Conservation (phyloP, 2,113 vertebrate genomes). For the Polyodon spathula region DNA sequence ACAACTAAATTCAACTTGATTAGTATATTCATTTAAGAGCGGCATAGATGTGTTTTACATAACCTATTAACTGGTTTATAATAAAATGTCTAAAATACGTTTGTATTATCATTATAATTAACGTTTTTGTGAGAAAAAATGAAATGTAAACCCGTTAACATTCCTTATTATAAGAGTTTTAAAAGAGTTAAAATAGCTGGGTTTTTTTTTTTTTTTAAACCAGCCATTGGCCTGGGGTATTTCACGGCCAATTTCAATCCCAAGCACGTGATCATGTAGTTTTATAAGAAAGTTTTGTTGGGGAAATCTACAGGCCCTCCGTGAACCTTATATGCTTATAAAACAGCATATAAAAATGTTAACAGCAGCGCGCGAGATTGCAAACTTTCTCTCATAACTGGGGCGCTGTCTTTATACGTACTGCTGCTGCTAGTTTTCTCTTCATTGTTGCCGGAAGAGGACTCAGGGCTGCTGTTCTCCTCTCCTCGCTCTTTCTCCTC, state of each 20-base stretch:
- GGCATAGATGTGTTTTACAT: too few relatives aligned
- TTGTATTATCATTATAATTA: too few relatives aligned
- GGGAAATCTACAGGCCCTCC: constrained; percentile 92
- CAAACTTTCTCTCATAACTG: constrained; percentile 70
- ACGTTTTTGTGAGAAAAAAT: too few relatives aligned
- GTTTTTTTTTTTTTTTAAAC: constrained; percentile 29
- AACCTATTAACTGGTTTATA: too few relatives aligned
- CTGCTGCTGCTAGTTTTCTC: constrained; percentile 83
- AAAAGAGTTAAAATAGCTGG: constrained; percentile 1
- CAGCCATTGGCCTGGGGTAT: constrained; percentile 72
- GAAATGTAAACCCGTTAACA: too few relatives aligned
- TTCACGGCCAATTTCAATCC: constrained; percentile 98
- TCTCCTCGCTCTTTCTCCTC: constrained; percentile 63
- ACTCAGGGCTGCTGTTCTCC: constrained; percentile 88
- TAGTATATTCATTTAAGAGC: too few relatives aligned
- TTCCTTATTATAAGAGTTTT: constrained; percentile 17
- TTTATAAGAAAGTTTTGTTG: constrained; percentile 98
- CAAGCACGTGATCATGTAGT: constrained; percentile 95
- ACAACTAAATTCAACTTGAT: too few relatives aligned
- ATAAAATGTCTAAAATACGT: too few relatives aligned
- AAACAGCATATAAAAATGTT: constrained; percentile 99
- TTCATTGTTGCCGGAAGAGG: constrained; percentile 90
- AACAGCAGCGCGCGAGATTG: constrained; percentile 79
- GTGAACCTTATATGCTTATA: constrained; percentile 99
- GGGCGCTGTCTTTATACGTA: constrained; percentile 85